Percentiles rank a stretch among this genome's conserved stretches.
Evolutionary conservation across 2,113 vertebrate species (phyloP).

Genomic region (Oncorhynchus nerka): DNA sequence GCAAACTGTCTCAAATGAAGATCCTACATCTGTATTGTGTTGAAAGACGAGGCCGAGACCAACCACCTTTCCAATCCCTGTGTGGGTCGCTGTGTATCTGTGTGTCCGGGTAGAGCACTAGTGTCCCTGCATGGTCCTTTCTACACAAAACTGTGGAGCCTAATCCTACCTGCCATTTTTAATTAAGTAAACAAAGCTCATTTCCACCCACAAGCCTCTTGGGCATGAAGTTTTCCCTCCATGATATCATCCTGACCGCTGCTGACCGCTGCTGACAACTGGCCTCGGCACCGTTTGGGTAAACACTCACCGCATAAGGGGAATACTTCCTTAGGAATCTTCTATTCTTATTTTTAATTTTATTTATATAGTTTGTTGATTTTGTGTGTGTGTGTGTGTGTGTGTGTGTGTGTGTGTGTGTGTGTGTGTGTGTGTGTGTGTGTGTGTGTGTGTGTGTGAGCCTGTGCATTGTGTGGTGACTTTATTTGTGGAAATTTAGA

Average conservation of each 20-base stretch:
- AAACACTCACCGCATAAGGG: conserved; percentile 54
- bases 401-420: conserved; percentile 22
- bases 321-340: conserved; percentile 30
- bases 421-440: not conserved
- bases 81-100: conserved; percentile 28
- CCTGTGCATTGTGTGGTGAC: not conserved
- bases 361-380: conserved; percentile 14
- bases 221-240: conserved; percentile 47
- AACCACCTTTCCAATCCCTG: not conserved
- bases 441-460: conserved; percentile 14
- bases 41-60: not conserved
- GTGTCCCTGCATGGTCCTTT: conserved; percentile 13
- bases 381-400: conserved; percentile 4
- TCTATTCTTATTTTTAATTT: conserved; percentile 4
- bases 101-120: conserved; percentile 14
- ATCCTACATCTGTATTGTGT: not conserved
- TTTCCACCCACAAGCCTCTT: conserved; percentile 33
- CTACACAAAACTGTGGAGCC: conserved; percentile 32
- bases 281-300: conserved; percentile 44
- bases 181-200: conserved; percentile 56
- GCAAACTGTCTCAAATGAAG: too few relatives aligned
- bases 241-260: conserved; percentile 68
- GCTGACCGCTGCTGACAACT: conserved; percentile 55
- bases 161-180: conserved; percentile 60
- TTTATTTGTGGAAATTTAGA: conserved; percentile 33